Evolutionary conservation across 2,888 invertebrate genomes (phyloP).

Genomic region (Helicoverpa assulta): DNA sequence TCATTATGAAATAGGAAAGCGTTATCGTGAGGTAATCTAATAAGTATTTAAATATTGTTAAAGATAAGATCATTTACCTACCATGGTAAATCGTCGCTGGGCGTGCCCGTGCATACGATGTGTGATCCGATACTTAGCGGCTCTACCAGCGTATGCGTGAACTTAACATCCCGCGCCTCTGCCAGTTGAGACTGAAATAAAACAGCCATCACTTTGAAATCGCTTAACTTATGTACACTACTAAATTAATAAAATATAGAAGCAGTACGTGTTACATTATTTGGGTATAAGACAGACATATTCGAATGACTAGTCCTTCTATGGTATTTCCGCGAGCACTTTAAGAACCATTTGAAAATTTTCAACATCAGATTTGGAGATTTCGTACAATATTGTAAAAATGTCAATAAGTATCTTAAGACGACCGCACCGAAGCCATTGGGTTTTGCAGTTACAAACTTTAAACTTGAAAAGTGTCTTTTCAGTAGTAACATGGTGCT

Average conservation of each 20-base stretch:
- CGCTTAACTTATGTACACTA: too few relatives aligned
- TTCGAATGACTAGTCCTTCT: too few relatives aligned
- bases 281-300: background rate
- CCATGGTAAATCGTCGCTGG: slow-evolving; percentile 85
- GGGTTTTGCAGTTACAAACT: background rate
- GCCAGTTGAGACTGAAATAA: slow-evolving; percentile 82
- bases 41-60: too few relatives aligned
- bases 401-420: background rate
- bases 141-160: slow-evolving; percentile 78
- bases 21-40: background rate
- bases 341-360: too few relatives aligned
- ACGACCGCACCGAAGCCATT: background rate
- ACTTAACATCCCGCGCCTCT: slow-evolving; percentile 83
- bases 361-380: background rate
- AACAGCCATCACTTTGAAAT: slow-evolving; percentile 35
- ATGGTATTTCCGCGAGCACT: too few relatives aligned
- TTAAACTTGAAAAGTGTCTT: background rate
- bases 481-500: too few relatives aligned
- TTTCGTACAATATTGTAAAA: background rate
- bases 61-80: slow-evolving; percentile 72
- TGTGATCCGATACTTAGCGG: slow-evolving; percentile 83
- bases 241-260: background rate
- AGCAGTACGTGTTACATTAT: background rate
- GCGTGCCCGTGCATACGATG: slow-evolving; percentile 84
- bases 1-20: too few relatives aligned